A percentile compares a stretch with the other conserved stretches of the same genome.
phyloP scores from a whole-genome alignment of 64 coral and sea anemone species.

The Cladopsammia gracilis region DNA sequence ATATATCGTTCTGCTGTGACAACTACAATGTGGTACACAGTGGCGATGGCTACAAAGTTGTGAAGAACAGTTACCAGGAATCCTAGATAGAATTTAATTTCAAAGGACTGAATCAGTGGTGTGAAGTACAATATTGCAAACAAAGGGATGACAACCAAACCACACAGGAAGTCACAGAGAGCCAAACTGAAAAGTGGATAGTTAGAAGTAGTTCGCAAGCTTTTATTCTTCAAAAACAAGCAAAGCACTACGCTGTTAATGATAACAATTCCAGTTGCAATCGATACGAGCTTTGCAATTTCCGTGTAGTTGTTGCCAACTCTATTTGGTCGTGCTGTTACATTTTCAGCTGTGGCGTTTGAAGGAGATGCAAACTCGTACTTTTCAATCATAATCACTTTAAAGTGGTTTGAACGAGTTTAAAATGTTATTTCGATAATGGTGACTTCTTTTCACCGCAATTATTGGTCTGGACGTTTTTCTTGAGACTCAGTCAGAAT shows the following conservation, averaged over 20 bases:
- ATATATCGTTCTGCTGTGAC: slow-evolving; percentile 22
- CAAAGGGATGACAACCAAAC: slow-evolving; percentile 1
- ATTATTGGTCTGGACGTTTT: no score
- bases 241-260: slow-evolving; percentile 19
- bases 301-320: background rate
- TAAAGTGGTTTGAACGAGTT: no score
- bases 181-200: slow-evolving; percentile 42
- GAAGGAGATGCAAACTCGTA: background rate
- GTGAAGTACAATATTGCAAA: background rate
- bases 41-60: slow-evolving; percentile 19
- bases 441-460: no score
- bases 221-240: slow-evolving; percentile 1
- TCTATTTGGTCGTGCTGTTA: background rate
- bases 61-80: slow-evolving; percentile 33
- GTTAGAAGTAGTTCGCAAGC: slow-evolving; percentile 26
- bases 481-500: no score
- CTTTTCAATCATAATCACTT: background rate
- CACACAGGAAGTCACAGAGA: slow-evolving; percentile 8
- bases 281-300: slow-evolving; percentile 6
- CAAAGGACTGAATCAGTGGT: background rate
- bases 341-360: background rate
- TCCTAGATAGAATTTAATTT: slow-evolving; percentile 10
- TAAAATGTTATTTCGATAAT: no score
- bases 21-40: slow-evolving; percentile 27
- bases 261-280: slow-evolving; percentile 12